Percentiles rank a stretch among this genome's conserved stretches.
phyloP scores from a whole-genome alignment of 1,140 invertebrate genomes.

The Bradysia coprophila region DNA sequence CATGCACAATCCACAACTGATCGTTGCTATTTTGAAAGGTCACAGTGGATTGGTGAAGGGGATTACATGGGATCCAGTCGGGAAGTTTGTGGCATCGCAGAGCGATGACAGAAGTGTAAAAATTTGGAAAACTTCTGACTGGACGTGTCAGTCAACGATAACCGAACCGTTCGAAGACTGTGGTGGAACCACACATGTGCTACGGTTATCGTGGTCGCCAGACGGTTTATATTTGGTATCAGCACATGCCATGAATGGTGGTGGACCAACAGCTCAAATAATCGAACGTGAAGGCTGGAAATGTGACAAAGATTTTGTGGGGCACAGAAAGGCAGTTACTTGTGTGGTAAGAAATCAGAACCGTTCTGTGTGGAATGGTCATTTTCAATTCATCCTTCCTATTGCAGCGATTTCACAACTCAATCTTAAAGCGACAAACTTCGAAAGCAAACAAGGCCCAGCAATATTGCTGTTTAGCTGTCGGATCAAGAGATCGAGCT shows the following conservation, averaged over 20 bases:
- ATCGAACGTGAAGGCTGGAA: slow-evolving; percentile 83
- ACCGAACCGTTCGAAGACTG: slow-evolving; percentile 88
- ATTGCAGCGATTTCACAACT: slow-evolving; percentile 30
- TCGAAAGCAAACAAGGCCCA: slow-evolving; percentile 27
- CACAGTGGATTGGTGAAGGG: slow-evolving; percentile 92
- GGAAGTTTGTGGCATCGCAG: slow-evolving; percentile 90
- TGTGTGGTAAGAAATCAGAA: slow-evolving; percentile 68
- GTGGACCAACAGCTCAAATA: slow-evolving; percentile 82
- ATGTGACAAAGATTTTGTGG: slow-evolving; percentile 90
- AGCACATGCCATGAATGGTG: slow-evolving; percentile 96
- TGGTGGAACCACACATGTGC: slow-evolving; percentile 82
- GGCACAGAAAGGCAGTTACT: slow-evolving; percentile 90
- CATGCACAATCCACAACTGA: slow-evolving; percentile 69
- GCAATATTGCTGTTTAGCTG: slow-evolving; percentile 80
- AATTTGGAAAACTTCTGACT: slow-evolving; percentile 89
- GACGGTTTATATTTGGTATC: slow-evolving; percentile 93
- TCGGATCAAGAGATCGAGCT: slow-evolving; percentile 83
- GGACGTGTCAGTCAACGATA: slow-evolving; percentile 69
- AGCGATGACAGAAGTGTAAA: slow-evolving; percentile 88
- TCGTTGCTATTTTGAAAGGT: slow-evolving; percentile 61
- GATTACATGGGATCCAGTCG: slow-evolving; percentile 96
- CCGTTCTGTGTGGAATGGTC: slow-evolving; percentile 11
- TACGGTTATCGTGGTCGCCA: slow-evolving; percentile 89
- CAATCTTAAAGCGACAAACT: slow-evolving; percentile 11
- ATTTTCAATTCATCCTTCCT: background rate